Evolutionary conservation across 2,888 invertebrate species (phyloP).

Genomic region (Lasioglossum morio): DNA sequence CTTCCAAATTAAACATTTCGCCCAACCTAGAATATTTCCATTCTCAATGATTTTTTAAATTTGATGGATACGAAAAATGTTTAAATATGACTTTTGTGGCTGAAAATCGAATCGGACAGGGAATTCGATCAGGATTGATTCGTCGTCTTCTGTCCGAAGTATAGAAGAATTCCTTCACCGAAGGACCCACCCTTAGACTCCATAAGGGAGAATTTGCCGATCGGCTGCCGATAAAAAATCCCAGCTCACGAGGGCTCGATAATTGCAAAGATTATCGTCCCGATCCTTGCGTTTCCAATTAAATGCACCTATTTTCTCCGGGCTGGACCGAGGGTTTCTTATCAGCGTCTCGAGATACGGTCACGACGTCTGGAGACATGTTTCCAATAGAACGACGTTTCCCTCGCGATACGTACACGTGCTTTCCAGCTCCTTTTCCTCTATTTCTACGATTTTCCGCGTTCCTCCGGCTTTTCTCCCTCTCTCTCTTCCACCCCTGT

Average conservation of each 20-base stretch:
- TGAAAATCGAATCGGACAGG: background rate
- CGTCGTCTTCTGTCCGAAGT: background rate
- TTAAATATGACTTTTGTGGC: background rate
- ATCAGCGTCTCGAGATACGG: constrained; percentile 53
- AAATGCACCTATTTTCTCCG: constrained; percentile 52
- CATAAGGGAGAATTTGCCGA: background rate
- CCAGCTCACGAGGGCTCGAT: constrained; percentile 1
- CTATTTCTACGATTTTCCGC: constrained; percentile 18
- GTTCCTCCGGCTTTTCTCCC: background rate
- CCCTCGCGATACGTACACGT: constrained; percentile 44
- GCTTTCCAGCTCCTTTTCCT: background rate
- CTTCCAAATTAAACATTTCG: no score
- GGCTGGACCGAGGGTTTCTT: constrained; percentile 31
- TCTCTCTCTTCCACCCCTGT: background rate
- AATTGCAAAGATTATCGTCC: constrained; percentile 27
- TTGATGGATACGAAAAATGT: background rate
- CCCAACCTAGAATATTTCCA: no score
- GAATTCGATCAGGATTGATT: background rate
- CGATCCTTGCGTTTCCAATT: constrained; percentile 47
- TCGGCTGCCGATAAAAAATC: background rate
- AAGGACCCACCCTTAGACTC: background rate
- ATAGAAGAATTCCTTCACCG: background rate
- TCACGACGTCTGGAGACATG: constrained; percentile 48
- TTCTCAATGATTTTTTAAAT: no score
- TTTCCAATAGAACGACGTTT: constrained; percentile 60